Conservation (phyloP, 1,140 invertebrate genomes). For the Spodoptera litura region DNA sequence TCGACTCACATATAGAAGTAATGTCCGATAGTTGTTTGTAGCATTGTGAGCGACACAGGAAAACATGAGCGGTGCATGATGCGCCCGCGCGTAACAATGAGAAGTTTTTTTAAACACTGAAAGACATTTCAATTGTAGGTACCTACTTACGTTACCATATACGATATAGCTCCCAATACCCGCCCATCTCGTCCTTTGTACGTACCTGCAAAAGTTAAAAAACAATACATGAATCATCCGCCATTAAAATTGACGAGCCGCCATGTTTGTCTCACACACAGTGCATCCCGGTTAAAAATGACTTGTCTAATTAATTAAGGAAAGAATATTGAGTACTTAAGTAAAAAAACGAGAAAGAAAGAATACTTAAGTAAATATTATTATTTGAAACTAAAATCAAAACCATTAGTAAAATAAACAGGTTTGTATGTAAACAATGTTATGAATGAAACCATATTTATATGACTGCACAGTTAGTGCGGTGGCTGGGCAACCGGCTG, state of each 20-base stretch:
- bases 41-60: constrained; percentile 58
- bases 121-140: constrained; percentile 59
- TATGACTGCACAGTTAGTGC: no score
- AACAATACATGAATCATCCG: constrained; percentile 61
- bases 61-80: constrained; percentile 59
- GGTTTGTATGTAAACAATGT: no score
- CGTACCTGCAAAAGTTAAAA: constrained; percentile 70
- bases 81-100: constrained; percentile 63
- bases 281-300: background rate
- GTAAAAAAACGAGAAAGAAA: no score
- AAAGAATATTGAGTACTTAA: no score
- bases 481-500: no score
- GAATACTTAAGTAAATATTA: no score
- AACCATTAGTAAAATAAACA: no score
- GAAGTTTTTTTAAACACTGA: constrained; percentile 66
- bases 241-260: background rate
- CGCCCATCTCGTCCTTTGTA: constrained; percentile 58
- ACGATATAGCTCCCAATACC: constrained; percentile 58
- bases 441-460: no score
- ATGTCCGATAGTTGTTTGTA: constrained; percentile 57
- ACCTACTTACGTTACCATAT: constrained; percentile 64
- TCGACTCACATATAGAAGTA: constrained; percentile 48
- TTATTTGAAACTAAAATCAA: no score
- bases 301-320: background rate
- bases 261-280: background rate